These are phyloP conservation scores for Dinomys branickii DNA, from an alignment of 2,113 vertebrate species.

Conservation along the genomic window DNA sequence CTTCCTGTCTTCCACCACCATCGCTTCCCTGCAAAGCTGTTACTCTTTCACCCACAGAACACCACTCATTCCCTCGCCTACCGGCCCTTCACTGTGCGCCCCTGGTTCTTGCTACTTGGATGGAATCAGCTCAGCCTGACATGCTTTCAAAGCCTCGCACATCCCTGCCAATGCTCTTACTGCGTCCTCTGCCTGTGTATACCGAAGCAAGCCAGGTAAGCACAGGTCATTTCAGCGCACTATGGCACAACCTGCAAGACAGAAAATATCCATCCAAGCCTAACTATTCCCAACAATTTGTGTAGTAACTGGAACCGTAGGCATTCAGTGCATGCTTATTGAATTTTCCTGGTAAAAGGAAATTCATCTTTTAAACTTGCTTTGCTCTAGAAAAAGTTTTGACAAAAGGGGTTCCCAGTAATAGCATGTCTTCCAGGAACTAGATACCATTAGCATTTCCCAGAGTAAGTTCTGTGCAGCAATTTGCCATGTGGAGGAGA, in stretches of 20 bases:
- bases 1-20: background rate
- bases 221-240: background rate
- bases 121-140: background rate
- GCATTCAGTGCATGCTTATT: background rate
- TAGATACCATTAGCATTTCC: slow-evolving; percentile 2
- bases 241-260: background rate
- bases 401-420: slow-evolving; percentile 29
- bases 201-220: background rate
- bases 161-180: background rate
- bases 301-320: background rate
- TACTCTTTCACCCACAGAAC: background rate
- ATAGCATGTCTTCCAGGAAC: slow-evolving; percentile 38
- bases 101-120: accelerated
- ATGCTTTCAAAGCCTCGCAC: background rate
- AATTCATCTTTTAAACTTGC: background rate
- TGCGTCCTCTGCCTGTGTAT: background rate
- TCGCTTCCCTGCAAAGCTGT: background rate
- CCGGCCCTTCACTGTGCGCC: background rate
- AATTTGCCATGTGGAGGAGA: background rate
- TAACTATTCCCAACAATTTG: background rate
- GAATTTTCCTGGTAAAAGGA: slow-evolving; percentile 3
- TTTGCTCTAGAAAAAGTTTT: slow-evolving; percentile 38
- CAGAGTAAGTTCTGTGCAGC: background rate
- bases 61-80: accelerated
- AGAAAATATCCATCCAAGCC: background rate